Evolutionary conservation across 1,140 invertebrate species (phyloP), one percentile per base, ranked within the genome.

Genomic region (Drosophila parvula): DNA sequence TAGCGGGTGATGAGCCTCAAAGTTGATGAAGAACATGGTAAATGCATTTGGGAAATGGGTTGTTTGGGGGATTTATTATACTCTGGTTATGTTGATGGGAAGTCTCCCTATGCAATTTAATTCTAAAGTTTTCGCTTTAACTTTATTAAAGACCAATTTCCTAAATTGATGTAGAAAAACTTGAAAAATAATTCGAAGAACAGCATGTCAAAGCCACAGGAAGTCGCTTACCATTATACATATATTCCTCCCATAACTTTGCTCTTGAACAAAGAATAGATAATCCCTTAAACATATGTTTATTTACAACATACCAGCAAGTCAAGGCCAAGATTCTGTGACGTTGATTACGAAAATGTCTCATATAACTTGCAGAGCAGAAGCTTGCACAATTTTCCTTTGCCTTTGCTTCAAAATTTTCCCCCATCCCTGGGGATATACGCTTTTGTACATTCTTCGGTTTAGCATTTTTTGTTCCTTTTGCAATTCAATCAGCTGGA

Each of bases 401-500:
- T 14, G 5, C 3, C 63, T 36, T 63, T 16, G 22, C 55, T 22
- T 56, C 41, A 18, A 43, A 32, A 30, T 57, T 70, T 38, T 11
- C 40, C 16, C 53, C 53, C 32, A 27, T 32, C 28, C 9, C 11
- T 11, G 27, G 16, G 22, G 22, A 22, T 22, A 22, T 22, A 22
- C 22, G 22, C 22, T 22, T 22, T 22, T 22, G 22, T 22, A 22
- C 22, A 22, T 22, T 22, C 9, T 27, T 27, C 9, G 18, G 56
- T 62, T 59, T 59, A 38, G 60, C 60, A 62, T 60, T 27, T 41
- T 34, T 27, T 32, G 28, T 38, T 67, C 34, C 53, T 77, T 79
- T 83, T 68, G 81, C 81, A 83, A 83, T 83, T 83, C 81, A 83
- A 83, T 83, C 81, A 83, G 81, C 81, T 84, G 77, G 50, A 36